These are phyloP conservation scores for Brachyopa scutellaris DNA, from an alignment of 2,888 invertebrate species.

Conservation along the genomic window DNA sequence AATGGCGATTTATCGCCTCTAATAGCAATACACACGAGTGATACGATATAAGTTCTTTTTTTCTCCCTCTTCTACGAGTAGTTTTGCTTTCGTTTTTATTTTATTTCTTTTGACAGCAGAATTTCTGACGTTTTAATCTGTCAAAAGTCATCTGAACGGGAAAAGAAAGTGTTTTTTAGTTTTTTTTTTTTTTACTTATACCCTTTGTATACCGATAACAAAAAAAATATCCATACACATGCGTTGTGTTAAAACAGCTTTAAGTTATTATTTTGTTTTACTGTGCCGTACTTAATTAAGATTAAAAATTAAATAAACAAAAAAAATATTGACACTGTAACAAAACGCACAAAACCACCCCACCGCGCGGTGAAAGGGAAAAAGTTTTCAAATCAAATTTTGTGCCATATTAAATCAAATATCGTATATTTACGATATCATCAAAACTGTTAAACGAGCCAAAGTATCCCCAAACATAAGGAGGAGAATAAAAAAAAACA, in stretches of 20 bases:
- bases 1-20: constrained; percentile 84
- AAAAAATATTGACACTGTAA: constrained; percentile 15
- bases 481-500: constrained; percentile 33
- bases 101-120: too few relatives aligned
- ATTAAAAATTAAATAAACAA: constrained; percentile 16
- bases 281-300: constrained; percentile 73
- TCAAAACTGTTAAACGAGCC: constrained; percentile 60
- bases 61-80: too few relatives aligned
- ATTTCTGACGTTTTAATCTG: too few relatives aligned
- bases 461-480: constrained; percentile 41
- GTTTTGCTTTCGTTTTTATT: constrained; percentile 24
- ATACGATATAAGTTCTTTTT: constrained; percentile 49
- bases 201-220: constrained; percentile 38
- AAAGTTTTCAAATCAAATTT: constrained; percentile 30
- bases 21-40: constrained; percentile 58
- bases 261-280: too few relatives aligned
- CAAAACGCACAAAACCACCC: constrained; percentile 73
- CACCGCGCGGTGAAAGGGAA: too few relatives aligned
- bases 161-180: constrained; percentile 6
- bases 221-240: constrained; percentile 19
- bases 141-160: constrained; percentile 1
- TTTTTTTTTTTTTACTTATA: constrained; percentile 27
- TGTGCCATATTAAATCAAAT: constrained; percentile 55
- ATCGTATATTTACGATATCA: constrained; percentile 50
- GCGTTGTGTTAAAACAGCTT: constrained; percentile 53